Evolutionary conservation across 1,140 invertebrate species (phyloP), one percentile per base, ranked within the genome.

Genomic region (Carposina sasakii): DNA sequence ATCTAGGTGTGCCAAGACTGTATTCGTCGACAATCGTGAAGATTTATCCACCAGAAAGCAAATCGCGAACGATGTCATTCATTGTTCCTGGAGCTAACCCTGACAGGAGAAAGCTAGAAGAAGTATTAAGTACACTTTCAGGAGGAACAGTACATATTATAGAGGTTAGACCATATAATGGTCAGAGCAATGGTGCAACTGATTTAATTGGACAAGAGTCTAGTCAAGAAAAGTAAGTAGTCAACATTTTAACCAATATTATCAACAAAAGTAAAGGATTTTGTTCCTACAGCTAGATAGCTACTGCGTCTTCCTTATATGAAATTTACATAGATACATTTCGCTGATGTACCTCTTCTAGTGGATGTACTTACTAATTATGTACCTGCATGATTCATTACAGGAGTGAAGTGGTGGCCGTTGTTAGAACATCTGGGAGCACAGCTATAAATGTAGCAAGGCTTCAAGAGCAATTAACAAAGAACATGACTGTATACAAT

Each of bases 361-460:
- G n/a, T n/a, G n/a, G n/a, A n/a, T n/a, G n/a, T n/a, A n/a, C n/a
- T n/a, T n/a, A n/a, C n/a, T n/a, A n/a, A n/a, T n/a, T n/a, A n/a
- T n/a, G n/a, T n/a, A n/a, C n/a, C n/a, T n/a, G n/a, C n/a, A n/a
- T n/a, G n/a, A n/a, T 48, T 48, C 21, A 49, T 37, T 87, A 19
- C 58, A 93, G 92, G 63, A 94, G 92, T 71, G 89, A 93, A 31
- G 91, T 95, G 0, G 89, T 90, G 4, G 93, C 93, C 4, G 90
- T 90, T 2, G 89, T 95, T 1, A 87, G 90, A 0, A 91, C 90
- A 58, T 87, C 90, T 49, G 90, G 90, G 46, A 89, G 89, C 42
- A 86, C 89, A 0, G 86, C 91, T 23, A 89, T 92, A 4, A 90
- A 93, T 60, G 86, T 93, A 12, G 88, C 89, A 26, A 87, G 90